Evolutionary conservation across 2,113 vertebrate genomes (phyloP), one percentile per base, ranked within the genome.

Genomic region (Hyperopisus bebe): DNA sequence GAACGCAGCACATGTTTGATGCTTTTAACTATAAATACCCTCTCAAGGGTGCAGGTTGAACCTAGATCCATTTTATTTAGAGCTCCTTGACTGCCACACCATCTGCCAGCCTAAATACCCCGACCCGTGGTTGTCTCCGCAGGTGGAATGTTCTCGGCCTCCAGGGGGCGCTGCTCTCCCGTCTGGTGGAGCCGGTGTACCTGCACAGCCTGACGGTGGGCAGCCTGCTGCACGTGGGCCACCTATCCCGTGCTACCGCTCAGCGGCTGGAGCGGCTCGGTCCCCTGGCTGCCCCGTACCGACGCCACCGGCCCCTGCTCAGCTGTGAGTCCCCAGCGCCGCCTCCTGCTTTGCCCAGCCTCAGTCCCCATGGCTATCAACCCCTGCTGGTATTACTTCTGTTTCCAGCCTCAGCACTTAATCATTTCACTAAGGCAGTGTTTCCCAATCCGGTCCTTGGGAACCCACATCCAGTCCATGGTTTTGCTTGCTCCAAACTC

Each of bases 71-170:
- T 84, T 47, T 84, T n/a, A 47, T 84, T 42, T 35, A 27, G 48
- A 35, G 21, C 13, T 53, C 24, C 48, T 84, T 21, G 44, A 84
- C 4, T 13, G 19, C 19, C 39, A 5, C 39, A 84, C 21, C 39
- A 11, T 47, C 44, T 84, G 82, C 85, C 35, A 17, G 27, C 27
- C 31, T 27, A 86, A 15, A 27, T 53, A 31, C 11, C n/a, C 44
- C 39, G n/a, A 42, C 10, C 35, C 17, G 11, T 55, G 8, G 19
- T 55, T 17, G 47, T 31, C 48, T 53, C 83, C 44, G 8, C 94
- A 99, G 98, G 90, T 99, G 98, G 98, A 99, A 98, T 39, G 94
- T 99, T 91, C 96, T 99, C 50, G 98, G 98, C 17, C 95, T 99
- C 44, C 98, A 99, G 93, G 98, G 98, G 0, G 97, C 98, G 13